Conservation (phyloP, 1,140 invertebrate species). For the Octopus bimaculoides region DNA sequence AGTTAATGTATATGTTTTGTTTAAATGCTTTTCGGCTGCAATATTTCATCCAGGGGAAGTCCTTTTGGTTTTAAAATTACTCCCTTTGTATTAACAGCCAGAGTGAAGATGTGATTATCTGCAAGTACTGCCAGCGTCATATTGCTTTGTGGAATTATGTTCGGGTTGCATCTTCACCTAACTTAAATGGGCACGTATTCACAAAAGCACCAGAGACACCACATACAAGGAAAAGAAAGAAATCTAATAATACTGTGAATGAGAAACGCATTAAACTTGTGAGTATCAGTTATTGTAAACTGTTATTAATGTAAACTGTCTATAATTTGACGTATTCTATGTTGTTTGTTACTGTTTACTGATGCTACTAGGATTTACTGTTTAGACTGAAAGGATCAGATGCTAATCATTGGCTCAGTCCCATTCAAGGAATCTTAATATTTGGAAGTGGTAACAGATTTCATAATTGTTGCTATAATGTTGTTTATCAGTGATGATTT, state of each 20-base stretch:
- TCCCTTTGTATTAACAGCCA: background rate
- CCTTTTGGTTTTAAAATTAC: conserved; percentile 15
- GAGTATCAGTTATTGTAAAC: background rate
- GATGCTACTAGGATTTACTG: too few species aligned
- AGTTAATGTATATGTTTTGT: background rate
- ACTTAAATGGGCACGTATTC: conserved; percentile 9
- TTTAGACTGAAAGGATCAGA: too few species aligned
- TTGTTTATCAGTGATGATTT: too few species aligned
- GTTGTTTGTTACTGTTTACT: too few species aligned
- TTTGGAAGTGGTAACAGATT: too few species aligned
- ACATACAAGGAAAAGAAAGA: background rate
- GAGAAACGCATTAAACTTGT: conserved; percentile 15
- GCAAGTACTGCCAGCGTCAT: conserved; percentile 33
- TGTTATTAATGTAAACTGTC: too few species aligned
- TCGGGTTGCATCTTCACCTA: background rate
- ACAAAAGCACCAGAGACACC: conserved; percentile 11
- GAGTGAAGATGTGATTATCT: conserved; percentile 25
- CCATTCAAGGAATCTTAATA: too few species aligned
- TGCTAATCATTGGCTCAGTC: too few species aligned
- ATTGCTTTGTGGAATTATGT: conserved; percentile 37
- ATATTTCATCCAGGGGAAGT: too few species aligned
- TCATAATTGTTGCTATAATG: too few species aligned
- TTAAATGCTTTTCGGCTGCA: background rate
- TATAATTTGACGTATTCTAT: background rate
- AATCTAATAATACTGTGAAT: background rate